Percentiles rank a stretch among this genome's conserved stretches.
phyloP scores from a whole-genome alignment of 2,888 invertebrate genomes.

The Molorchus minor region DNA sequence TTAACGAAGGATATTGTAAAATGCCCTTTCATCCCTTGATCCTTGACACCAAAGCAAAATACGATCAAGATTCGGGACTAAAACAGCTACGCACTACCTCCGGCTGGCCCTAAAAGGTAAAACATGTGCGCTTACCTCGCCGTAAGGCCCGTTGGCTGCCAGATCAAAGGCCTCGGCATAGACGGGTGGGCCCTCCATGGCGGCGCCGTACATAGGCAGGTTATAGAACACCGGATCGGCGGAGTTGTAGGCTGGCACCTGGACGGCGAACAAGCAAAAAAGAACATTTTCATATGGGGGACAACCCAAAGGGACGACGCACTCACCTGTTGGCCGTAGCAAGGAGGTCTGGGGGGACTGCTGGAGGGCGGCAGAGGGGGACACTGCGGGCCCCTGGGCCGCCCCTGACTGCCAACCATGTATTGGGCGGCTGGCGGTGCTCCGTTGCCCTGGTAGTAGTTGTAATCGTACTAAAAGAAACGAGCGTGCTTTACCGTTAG shows the following conservation, averaged over 20 bases:
- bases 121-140: conserved; percentile 52
- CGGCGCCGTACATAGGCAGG: conserved; percentile 54
- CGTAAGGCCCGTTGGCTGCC: conserved; percentile 49
- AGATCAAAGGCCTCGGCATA: conserved; percentile 54
- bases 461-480: conserved; percentile 57
- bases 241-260: conserved; percentile 39
- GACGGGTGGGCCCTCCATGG: conserved; percentile 49
- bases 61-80: no score
- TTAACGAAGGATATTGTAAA: no score
- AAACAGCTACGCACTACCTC: no score
- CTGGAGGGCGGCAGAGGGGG: conserved; percentile 37
- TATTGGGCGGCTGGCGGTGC: conserved; percentile 42
- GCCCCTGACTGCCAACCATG: conserved; percentile 40
- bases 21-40: no score
- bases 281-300: neutral
- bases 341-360: conserved; percentile 36
- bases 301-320: neutral
- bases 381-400: conserved; percentile 41
- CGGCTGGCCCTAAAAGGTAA: no score
- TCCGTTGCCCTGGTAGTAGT: conserved; percentile 58
- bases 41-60: no score
- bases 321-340: conserved; percentile 46
- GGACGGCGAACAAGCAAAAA: conserved; percentile 5
- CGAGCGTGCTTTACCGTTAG: neutral
- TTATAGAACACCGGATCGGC: conserved; percentile 53